Evolutionary conservation across 1,140 invertebrate genomes (phyloP), one percentile per base, ranked within the genome.

Genomic region (Sweltsa coloradensis): DNA sequence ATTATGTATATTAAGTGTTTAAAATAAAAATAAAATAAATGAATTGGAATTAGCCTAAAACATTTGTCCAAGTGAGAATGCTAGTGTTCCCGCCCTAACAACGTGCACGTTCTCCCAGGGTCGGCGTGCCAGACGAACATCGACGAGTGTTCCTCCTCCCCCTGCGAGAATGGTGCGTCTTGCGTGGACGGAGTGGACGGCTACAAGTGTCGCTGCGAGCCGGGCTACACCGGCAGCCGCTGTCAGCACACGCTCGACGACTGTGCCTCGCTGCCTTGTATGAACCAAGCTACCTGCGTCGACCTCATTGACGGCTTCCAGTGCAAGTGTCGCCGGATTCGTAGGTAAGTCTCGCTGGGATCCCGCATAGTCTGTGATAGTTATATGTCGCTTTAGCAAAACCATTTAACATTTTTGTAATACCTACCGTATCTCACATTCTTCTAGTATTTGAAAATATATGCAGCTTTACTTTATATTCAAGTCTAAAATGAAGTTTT

Each of bases 251-350:
- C 89, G 0, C 85, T 97, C 26, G 89, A 95, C 60, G 88, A 94
- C 55, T 96, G 92, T 61, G 76, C 81, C 2, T 83, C 84, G 0
- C 74, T 81, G 54, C 90, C 90, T 4, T 97, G 93, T 62, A 83
- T 89, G 59, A 90, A 92, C 55, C 89, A 89, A 25, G 88, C 82
- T 2, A 77, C 77, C 1, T 96, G 92, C 57, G 60, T 82, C 0
- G 89, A 95, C 59, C 75, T 84, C 59, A 66, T 93, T 14, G 89
- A 94, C 62, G 83, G 84, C 36, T 97, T 91, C 59, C 68, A 77
- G 31, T 98, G 96, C 63, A 83, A 84, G 60, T 98, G 95, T 60
- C 73, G 87, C 49, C 87, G 95, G 95, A 26, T 98, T 80, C 64
- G 81, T 89, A 34, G 95, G 81, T 69, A 78, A 59, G 72, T 45